Evolutionary conservation across 1,140 invertebrate species (phyloP), one percentile per base, ranked within the genome.

Genomic region (Cataglyphis hispanica): DNA sequence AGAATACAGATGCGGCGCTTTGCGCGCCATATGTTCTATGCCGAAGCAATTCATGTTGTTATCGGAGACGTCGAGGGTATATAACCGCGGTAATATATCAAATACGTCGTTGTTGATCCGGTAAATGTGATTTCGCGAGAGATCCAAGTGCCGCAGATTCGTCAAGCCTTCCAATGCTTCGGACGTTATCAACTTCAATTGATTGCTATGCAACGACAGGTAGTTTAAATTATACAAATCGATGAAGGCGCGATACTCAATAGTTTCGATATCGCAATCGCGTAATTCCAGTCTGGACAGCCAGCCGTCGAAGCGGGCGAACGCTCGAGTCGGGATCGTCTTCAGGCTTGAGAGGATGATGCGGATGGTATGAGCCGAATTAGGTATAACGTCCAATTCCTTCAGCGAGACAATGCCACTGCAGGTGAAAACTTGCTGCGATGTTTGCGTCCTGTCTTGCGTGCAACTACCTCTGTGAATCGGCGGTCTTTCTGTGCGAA

Each of bases 1-100:
- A 10, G 77, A 74, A 1, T 56, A 19, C 7, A 93, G 37, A 74
- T 91, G 67, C 5, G 31, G 69, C 10, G 92, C 56, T 1, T 64
- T 81, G 10, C 76, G 31, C 0, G 58, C 86, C 60, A 93, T 87
- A 11, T 91, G 64, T 3, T 92, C 92, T 4, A 91, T 80, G 5
- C 91, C 88, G 22, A 93, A 89, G 61, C 92, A 93, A 64, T 92
- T 93, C 87, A 93, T 87, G 7, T 31, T n/a, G 56, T 93, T 93
- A 0, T 92, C 90, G 0, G 91, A 91, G 0, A 93, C 40, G 46
- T 92, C 91, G 4, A 93, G 60, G 34, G 53, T 87, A 5, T 25
- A 37, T 0, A 93, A 77, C 6, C 78, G 69, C 0, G 90, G 83
- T 2, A 93, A 2, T 8, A 22, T n/a, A n/a, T 91, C 74, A 61